Evolutionary conservation across 1,140 invertebrate genomes (phyloP).

Genomic region (Drosophila parabipectinata): DNA sequence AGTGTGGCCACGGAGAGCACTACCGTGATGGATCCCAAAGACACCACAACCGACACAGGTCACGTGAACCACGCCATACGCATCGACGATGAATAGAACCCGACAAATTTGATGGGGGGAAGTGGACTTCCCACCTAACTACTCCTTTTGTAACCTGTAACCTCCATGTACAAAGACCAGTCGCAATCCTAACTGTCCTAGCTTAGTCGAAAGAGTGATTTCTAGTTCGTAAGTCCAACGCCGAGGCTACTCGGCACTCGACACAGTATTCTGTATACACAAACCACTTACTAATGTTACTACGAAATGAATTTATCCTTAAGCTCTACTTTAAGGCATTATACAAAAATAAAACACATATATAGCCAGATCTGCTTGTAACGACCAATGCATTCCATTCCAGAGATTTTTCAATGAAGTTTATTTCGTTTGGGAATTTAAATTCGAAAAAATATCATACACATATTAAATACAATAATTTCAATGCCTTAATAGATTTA

Average conservation of each 20-base stretch:
- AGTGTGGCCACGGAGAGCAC: conserved; percentile 11
- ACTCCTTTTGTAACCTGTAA: conserved; percentile 62
- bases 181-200: conserved; percentile 45
- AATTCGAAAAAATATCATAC: conserved; percentile 78
- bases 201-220: conserved; percentile 72
- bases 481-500: conserved; percentile 60
- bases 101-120: conserved; percentile 16
- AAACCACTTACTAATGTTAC: conserved; percentile 57
- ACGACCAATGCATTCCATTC: background rate
- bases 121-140: background rate
- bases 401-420: conserved; percentile 63
- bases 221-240: conserved; percentile 47
- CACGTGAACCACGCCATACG: conserved; percentile 75
- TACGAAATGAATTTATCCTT: conserved; percentile 46
- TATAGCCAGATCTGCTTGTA: background rate
- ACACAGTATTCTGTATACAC: conserved; percentile 57
- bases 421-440: conserved; percentile 75
- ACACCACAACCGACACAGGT: conserved; percentile 35
- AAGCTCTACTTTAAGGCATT: conserved; percentile 27
- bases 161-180: conserved; percentile 75
- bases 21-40: conserved; percentile 12
- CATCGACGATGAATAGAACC: conserved; percentile 67
- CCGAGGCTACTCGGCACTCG: conserved; percentile 16
- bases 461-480: conserved; percentile 64
- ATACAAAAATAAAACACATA: conserved; percentile 19